Percentiles rank a stretch among this genome's conserved stretches.
These are phyloP conservation scores for Brenthis daphne DNA, from an alignment of 2,888 invertebrate species.

Conservation along the genomic window DNA sequence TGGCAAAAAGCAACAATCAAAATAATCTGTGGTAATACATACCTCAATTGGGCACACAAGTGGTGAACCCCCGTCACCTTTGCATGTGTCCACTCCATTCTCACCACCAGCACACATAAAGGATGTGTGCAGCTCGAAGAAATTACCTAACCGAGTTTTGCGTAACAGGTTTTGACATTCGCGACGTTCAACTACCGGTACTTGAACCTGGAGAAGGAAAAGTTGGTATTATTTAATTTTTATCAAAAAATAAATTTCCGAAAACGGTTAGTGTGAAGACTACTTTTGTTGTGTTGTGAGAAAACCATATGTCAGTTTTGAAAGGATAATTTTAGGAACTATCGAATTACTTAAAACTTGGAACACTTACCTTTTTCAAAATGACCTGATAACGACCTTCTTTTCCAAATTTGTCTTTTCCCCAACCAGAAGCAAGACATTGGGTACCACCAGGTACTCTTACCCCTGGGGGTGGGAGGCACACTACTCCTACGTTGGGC, in stretches of 20 bases:
- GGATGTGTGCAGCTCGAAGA: conserved; percentile 85
- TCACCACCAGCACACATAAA: conserved; percentile 92
- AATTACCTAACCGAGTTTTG: conserved; percentile 85
- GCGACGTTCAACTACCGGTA: conserved; percentile 84
- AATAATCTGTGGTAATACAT: not conserved
- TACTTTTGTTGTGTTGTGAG: not conserved
- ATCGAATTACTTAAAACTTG: not conserved
- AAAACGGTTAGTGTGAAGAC: not conserved
- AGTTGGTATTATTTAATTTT: not conserved
- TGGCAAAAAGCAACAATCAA: too few species aligned
- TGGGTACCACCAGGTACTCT: conserved; percentile 56
- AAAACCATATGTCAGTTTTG: too few species aligned
- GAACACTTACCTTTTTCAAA: conserved; percentile 52
- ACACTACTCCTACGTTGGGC: conserved; percentile 87
- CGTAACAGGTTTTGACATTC: conserved; percentile 79
- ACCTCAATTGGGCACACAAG: conserved; percentile 87
- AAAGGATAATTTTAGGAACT: too few species aligned
- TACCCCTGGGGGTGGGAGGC: conserved; percentile 80
- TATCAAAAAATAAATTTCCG: not conserved
- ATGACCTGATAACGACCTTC: conserved; percentile 71
- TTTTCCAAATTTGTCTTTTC: conserved; percentile 86
- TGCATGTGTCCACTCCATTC: conserved; percentile 87
- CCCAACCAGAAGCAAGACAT: conserved; percentile 90
- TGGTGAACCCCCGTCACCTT: conserved; percentile 90
- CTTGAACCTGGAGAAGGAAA: conserved; percentile 77